phyloP scores from a whole-genome alignment of 2,888 invertebrate genomes.

The Agriopis marginaria region DNA sequence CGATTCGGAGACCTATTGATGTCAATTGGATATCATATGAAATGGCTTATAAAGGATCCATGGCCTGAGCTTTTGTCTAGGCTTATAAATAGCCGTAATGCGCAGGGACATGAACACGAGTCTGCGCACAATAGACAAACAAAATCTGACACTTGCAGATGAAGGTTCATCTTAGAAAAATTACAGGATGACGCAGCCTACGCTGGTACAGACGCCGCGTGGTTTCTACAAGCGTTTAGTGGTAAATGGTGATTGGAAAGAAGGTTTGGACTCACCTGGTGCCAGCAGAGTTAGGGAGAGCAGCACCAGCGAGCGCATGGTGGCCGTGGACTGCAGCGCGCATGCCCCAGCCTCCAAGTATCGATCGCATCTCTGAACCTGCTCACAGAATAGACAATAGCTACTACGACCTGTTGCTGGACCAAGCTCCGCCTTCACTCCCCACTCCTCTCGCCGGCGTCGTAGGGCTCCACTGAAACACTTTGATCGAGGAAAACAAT shows the following conservation, averaged over 20 bases:
- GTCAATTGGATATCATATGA: not conserved
- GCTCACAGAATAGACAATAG: not conserved
- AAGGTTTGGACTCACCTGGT: constrained; percentile 69
- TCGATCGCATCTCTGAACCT: constrained; percentile 67
- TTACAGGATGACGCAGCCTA: constrained; percentile 13
- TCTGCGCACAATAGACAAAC: constrained; percentile 38
- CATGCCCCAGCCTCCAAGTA: constrained; percentile 79
- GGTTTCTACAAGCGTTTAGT: constrained; percentile 25
- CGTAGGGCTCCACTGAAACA: constrained; percentile 59
- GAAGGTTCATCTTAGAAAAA: constrained; percentile 22
- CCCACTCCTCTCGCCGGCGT: constrained; percentile 55
- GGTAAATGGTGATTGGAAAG: constrained; percentile 13
- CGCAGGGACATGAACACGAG: constrained; percentile 33
- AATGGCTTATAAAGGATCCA: not conserved
- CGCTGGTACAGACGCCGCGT: constrained; percentile 4
- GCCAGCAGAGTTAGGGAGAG: constrained; percentile 72
- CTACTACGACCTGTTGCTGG: constrained; percentile 75
- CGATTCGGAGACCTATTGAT: too few relatives aligned
- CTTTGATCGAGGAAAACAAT: constrained; percentile 79
- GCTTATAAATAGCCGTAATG: constrained; percentile 33
- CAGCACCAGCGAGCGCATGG: constrained; percentile 77
- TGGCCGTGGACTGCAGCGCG: constrained; percentile 68
- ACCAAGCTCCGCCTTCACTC: constrained; percentile 48
- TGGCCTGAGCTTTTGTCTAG: constrained; percentile 8
- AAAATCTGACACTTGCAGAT: constrained; percentile 38